A percentile compares a stretch with the other conserved stretches of the same genome.
Conservation (phyloP, 2,113 vertebrate genomes). For the Alligator mississippiensis region DNA sequence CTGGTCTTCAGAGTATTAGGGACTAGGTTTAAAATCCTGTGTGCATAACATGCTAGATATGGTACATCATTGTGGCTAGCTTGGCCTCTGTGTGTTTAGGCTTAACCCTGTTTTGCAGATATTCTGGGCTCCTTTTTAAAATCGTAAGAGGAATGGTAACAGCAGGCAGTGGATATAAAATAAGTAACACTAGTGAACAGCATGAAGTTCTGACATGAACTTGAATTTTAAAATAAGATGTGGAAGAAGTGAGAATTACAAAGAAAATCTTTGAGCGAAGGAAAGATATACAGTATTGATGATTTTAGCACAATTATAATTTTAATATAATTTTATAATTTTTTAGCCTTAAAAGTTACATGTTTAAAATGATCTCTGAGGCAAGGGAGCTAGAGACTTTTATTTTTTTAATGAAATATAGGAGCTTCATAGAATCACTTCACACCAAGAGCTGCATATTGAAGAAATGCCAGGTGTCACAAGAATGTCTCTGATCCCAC, state of each 20-base stretch:
- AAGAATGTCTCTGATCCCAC: neutral
- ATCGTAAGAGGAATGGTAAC: neutral
- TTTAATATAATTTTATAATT: neutral
- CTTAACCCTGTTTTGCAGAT: neutral
- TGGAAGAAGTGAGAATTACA: neutral
- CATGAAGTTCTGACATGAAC: too few relatives aligned
- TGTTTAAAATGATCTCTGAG: neutral
- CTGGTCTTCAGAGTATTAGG: conserved; percentile 38
- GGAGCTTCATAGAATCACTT: neutral
- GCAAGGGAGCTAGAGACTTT: neutral
- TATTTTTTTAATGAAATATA: neutral
- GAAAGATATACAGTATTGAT: neutral
- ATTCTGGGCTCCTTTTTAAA: neutral
- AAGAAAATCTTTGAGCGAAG: neutral
- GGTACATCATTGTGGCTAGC: rapidly evolving
- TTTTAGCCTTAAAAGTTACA: neutral
- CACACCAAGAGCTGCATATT: neutral
- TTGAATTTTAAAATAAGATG: neutral
- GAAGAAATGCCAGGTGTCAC: neutral
- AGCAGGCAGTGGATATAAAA: neutral
- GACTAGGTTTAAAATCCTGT: neutral
- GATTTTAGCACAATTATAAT: neutral
- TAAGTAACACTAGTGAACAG: neutral
- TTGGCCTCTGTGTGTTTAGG: neutral
- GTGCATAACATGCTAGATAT: neutral